Percentiles rank a stretch among this genome's conserved stretches.
These are phyloP conservation scores for Anguilla anguilla DNA, from an alignment of 2,797 vertebrate genomes.

Conservation along the genomic window DNA sequence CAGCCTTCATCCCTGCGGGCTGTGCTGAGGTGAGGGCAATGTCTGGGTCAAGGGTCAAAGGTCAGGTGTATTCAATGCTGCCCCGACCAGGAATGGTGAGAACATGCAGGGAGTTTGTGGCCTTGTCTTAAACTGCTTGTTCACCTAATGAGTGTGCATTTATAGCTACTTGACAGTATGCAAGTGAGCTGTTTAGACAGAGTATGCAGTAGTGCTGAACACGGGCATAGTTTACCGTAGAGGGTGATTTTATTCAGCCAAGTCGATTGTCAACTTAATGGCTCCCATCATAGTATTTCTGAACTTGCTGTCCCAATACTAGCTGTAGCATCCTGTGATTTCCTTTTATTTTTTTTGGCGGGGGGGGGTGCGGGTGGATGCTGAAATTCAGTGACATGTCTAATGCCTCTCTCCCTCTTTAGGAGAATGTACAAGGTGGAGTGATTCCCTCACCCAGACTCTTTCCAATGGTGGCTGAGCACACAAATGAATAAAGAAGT, in stretches of 20 bases:
- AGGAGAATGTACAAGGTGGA: slow-evolving; percentile 57
- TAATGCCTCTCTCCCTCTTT: not conserved
- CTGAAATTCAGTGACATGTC: not conserved
- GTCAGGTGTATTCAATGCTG: not conserved
- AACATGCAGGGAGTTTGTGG: too few relatives aligned
- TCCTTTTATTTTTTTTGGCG: not conserved
- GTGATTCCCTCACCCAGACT: slow-evolving; percentile 15
- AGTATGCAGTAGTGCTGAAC: too few relatives aligned
- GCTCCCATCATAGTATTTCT: too few relatives aligned
- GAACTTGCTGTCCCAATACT: too few relatives aligned
- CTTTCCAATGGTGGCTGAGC: not conserved
- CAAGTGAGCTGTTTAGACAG: too few relatives aligned
- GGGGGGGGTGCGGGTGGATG: not conserved
- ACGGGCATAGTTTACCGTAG: too few relatives aligned
- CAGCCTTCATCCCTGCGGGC: slow-evolving; percentile 51
- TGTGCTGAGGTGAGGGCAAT: slow-evolving; percentile 53
- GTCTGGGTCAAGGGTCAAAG: not conserved
- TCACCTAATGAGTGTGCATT: too few relatives aligned
- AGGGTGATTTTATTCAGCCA: too few relatives aligned
- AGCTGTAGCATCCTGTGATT: not conserved
- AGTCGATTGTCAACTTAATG: too few relatives aligned
- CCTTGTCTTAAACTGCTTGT: too few relatives aligned
- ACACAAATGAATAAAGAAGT: not conserved
- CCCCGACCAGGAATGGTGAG: not conserved
- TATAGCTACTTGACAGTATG: too few relatives aligned